Evolutionary conservation across 2,888 invertebrate species (phyloP).

Genomic region (Zaprionus bogoriensis): DNA sequence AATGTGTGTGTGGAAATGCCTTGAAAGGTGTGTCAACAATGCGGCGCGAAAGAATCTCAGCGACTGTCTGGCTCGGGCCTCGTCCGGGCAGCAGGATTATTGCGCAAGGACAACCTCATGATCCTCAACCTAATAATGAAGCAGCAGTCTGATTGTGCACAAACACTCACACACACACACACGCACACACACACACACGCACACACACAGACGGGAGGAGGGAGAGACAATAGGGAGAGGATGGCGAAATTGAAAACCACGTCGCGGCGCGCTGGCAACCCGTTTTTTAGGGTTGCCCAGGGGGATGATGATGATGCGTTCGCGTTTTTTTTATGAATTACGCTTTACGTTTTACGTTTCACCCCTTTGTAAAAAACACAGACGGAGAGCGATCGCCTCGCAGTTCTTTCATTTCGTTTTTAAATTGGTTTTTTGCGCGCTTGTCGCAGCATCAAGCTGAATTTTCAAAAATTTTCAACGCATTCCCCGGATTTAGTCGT

Average conservation of each 20-base stretch:
- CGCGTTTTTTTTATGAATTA: constrained; percentile 24
- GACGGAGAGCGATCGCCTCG: constrained; percentile 61
- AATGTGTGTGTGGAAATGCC: constrained; percentile 19
- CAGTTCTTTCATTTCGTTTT: constrained; percentile 30
- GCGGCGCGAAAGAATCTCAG: constrained; percentile 38
- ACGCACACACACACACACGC: not conserved
- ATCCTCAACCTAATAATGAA: constrained; percentile 49
- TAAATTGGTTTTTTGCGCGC: constrained; percentile 33
- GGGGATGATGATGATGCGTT: constrained; percentile 67
- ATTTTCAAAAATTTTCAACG: constrained; percentile 51
- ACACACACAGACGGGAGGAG: not conserved
- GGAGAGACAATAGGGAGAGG: constrained; percentile 58
- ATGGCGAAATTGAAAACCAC: constrained; percentile 36
- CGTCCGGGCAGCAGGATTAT: constrained; percentile 30
- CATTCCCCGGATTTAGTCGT: constrained; percentile 61
- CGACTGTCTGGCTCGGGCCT: constrained; percentile 11
- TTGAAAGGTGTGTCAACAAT: constrained; percentile 47
- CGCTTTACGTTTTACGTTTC: constrained; percentile 54
- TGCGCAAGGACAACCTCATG: constrained; percentile 62
- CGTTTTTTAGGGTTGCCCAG: constrained; percentile 73
- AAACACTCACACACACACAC: not conserved
- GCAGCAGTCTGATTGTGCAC: not conserved
- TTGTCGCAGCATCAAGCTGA: constrained; percentile 44
- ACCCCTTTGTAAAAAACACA: constrained; percentile 66
- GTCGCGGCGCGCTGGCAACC: constrained; percentile 52